Base-by-base conservation (phyloP, 2,113 vertebrate genomes). In the Taurulus bubalis region DNA sequence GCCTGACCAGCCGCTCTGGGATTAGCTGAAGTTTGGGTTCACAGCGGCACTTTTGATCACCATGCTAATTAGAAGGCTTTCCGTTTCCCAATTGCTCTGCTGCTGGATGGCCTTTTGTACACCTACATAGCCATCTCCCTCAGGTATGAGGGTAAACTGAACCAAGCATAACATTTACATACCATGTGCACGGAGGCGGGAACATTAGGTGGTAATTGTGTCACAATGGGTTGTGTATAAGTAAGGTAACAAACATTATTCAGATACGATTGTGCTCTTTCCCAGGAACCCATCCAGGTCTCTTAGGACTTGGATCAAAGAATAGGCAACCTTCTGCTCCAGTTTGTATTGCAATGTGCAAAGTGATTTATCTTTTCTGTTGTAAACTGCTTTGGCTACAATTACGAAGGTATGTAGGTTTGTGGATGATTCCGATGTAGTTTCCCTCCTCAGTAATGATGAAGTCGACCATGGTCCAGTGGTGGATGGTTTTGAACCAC, bases 131-230 rank as follows among this genome's bases (percentile, higher is more conserved):
- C 30, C 65, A 76, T 87, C 71, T 94, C 93, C 91, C 92, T 77
- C 59, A 84, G 91, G 93, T 80, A 90, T 85, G 85, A 67, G 28
- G n/a, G 55, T 18, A 42, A 53, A 69, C 73, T 67, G 65, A 71
- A 63, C 38, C 79, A 85, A 77, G 77, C 73, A 65, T 16, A 83
- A 73, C 73, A 90, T 92, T 92, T 90, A 82, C 91, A 93, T 92
- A 90, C 8, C 22, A 18, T 49, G 53, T 75, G 73, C 69, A 47
- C 42, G n/a, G 6, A 70, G n/a, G 56, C 66, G 69, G 30, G 66
- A 67, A 83, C 90, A 91, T 92, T 90, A 92, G 76, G 71, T 75
- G 71, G 68, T 86, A 88, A 91, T 88, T 91, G 85, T 77, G 26
- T 72, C 75, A 68, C 71, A 63, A 65, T 36, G 53, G 77, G 68